Base-by-base conservation (phyloP, 2,888 invertebrate species). In the Galerucella pusilla region DNA sequence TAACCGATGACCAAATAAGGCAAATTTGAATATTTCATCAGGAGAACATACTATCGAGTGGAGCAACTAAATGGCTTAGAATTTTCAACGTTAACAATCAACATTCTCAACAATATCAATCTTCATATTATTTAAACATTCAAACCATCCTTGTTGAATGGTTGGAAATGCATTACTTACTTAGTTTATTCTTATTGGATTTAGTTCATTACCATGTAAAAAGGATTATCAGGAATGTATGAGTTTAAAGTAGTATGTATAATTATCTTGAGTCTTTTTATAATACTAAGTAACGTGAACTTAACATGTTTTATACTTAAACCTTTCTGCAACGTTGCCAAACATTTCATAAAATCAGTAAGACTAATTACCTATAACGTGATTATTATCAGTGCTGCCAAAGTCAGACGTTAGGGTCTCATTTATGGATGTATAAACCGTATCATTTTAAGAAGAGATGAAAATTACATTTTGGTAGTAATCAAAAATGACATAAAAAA, bases 11-110 rank as follows among this genome's bases (percentile, higher is more conserved):
- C 49, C 49, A 49, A 49, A 49, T 49, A 49, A 49, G 49, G 69
- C 69, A 69, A 69, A 69, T 69, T 69, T 69, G 16, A 49, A 69
- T 69, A 69, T 69, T 61, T 49, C 45, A 69, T 28, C 61, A 69
- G 69, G 69, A 69, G 14, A 60, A 46, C 69, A 69, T 25, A 60
- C 46, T 60, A 9, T n/a, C 2, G 60, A 69, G 61, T 61, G 49
- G 69, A 65, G 9, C 11, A 65, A 16, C 20, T n/a, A 57, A 57
- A 20, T 57, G 16, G 16, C 20, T 57, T 57, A 20, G 10, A 20
- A 20, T 57, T 57, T 54, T 16, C 35, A 35, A 35, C 35, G 7
- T 35, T 35, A 35, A 35, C 35, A 35, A 5, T 6, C 52, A 52
- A 52, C 14, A 46, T 52, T n/a, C 4, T 52, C 14, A 49, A 35